A percentile compares a stretch with the other conserved stretches of the same genome.
These are phyloP conservation scores for Hydractinia echinata DNA, from an alignment of 30 jellyfish, hydroid and myxozoan genomes.

Conservation along the genomic window DNA sequence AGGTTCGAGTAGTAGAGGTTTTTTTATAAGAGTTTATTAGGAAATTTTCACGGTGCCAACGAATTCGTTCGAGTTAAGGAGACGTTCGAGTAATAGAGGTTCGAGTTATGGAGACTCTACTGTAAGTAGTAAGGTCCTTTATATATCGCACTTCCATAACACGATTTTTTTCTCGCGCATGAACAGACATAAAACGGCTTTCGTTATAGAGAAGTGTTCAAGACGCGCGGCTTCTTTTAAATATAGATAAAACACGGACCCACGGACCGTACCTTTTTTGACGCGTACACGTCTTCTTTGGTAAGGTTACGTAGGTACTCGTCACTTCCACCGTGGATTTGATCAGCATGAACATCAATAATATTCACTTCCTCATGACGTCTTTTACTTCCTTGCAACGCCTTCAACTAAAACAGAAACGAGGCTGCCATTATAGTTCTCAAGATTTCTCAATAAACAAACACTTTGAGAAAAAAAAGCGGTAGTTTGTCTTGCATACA, in stretches of 20 bases:
- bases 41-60: too few relatives aligned
- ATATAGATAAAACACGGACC: not conserved
- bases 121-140: too few relatives aligned
- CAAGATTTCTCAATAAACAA: too few relatives aligned
- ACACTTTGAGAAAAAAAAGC: too few relatives aligned
- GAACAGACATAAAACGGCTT: not conserved
- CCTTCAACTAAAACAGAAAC: constrained; percentile 20
- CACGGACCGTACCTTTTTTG: constrained; percentile 7
- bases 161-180: not conserved
- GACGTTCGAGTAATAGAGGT: too few relatives aligned
- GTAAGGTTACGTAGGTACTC: constrained; percentile 42
- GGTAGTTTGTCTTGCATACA: too few relatives aligned
- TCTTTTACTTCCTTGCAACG: constrained; percentile 61
- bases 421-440: not conserved
- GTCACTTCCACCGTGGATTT: constrained; percentile 41
- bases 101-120: too few relatives aligned
- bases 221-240: not conserved
- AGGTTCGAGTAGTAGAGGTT: too few relatives aligned
- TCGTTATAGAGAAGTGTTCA: too few relatives aligned
- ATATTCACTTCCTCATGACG: constrained; percentile 55
- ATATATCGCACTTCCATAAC: too few relatives aligned
- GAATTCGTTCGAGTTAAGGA: too few relatives aligned
- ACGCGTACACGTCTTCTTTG: constrained; percentile 19
- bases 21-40: too few relatives aligned
- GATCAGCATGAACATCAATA: constrained; percentile 70